Percentiles rank a stretch among this genome's conserved stretches.
phyloP scores from a whole-genome alignment of 2,113 vertebrate species.

The Regulus satrapa region DNA sequence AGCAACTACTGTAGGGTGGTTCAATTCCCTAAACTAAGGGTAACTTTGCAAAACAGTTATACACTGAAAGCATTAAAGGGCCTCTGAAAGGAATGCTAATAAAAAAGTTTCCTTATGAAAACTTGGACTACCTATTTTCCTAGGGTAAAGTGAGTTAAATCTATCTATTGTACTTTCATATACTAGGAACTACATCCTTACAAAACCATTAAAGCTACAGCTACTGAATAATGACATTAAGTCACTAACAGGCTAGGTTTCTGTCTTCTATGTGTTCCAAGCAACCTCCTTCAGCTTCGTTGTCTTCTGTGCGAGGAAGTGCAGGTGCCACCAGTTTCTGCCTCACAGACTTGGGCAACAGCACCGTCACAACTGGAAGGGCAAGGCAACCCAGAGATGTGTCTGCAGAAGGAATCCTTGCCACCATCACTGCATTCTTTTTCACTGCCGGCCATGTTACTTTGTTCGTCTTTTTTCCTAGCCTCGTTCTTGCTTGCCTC shows the following conservation, averaged over 20 bases:
- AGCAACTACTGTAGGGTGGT: fast-evolving
- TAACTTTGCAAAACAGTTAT: neutral
- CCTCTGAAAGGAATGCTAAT: neutral
- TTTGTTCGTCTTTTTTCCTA: no score
- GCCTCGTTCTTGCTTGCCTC: no score
- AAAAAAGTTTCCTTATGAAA: neutral
- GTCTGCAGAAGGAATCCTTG: no score
- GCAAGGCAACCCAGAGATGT: no score
- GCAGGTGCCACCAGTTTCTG: neutral
- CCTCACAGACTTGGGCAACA: neutral
- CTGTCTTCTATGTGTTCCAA: fast-evolving
- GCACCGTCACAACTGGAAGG: no score
- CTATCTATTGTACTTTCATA: neutral
- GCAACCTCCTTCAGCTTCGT: no score
- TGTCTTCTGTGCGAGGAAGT: neutral
- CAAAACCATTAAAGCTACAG: neutral
- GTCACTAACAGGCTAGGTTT: neutral
- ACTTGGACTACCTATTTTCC: neutral
- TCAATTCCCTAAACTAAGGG: neutral
- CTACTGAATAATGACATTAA: no score
- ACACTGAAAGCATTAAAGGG: neutral
- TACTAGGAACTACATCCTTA: neutral
- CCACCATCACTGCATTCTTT: neutral
- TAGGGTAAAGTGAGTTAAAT: neutral
- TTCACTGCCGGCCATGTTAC: no score